Conservation (phyloP, 2,113 vertebrate species). For the Desmodus rotundus region DNA sequence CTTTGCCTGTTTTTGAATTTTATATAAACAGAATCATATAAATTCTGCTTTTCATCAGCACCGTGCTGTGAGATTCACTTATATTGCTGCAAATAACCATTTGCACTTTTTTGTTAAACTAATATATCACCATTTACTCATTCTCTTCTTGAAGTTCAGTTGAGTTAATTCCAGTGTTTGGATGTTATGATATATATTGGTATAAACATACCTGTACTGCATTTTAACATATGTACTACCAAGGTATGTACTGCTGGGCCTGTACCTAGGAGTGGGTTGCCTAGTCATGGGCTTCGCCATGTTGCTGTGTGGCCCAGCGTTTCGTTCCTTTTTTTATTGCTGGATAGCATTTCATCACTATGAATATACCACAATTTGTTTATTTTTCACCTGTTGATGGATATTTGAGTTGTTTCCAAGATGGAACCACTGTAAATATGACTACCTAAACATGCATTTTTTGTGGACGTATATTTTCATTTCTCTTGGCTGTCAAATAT, state of each 20-base stretch:
- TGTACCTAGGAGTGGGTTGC: not conserved
- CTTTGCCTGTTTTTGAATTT: not conserved
- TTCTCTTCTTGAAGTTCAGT: not conserved
- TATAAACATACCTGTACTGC: not conserved
- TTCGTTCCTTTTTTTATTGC: not conserved
- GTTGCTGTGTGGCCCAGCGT: not conserved
- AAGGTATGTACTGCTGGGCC: not conserved
- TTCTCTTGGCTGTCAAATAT: not conserved
- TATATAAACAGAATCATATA: not conserved
- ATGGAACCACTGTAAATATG: not conserved
- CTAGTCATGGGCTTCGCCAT: not conserved
- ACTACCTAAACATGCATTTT: not conserved
- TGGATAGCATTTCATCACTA: not conserved
- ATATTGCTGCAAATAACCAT: not conserved
- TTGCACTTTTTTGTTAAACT: not conserved
- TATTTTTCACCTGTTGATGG: not conserved
- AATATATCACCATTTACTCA: not conserved
- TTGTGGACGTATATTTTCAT: not conserved
- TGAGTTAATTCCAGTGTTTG: not conserved
- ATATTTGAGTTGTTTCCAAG: not conserved
- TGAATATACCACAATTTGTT: not conserved
- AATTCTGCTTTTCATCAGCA: not conserved
- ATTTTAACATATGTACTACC: not conserved
- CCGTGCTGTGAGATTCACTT: not conserved
- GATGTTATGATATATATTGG: not conserved